Base-by-base conservation (phyloP, 2,888 invertebrate genomes). In the Lucinisca nassula region DNA sequence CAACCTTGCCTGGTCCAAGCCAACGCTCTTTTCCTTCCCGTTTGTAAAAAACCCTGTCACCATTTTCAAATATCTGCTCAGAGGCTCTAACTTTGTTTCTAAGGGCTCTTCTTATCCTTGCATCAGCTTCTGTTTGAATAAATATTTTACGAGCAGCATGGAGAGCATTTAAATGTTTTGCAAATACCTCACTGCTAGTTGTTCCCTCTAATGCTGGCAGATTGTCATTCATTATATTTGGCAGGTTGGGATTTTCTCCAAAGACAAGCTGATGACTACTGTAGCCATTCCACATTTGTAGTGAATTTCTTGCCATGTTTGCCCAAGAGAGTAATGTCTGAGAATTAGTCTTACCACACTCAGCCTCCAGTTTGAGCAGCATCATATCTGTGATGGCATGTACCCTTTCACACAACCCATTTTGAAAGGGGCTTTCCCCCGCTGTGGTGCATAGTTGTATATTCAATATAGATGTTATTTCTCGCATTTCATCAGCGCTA, bases 41-140 rank as follows among this genome's bases (percentile, higher is more conserved):
- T 67, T 92, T 91, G 77, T 75, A 90, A 10, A 92, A 88, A 8
- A 37, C 24, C 14, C 89, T 88, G 10, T 85, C 89, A 61, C 80
- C n/a, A n/a, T n/a, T 67, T 27, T 75, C 78, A 84, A 73, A 91
- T 8, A 51, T 35, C 79, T 89, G 81, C 78, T 89, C 91, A n/a
- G 87, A 37, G 24, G 83, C 84, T n/a, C 90, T 74, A 4, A 91
- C 77, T 73, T 90, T 88, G 1, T 38, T 21, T 14, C 84, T 24
- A 2, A 91, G 38, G 0, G 91, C 89, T 30, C 91, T 61, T 24
- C 88, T 58, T 21, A 89, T 88, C 30, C 88, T 81, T 74, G 87
- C 90, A 82, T 76, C 74, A 24, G 85, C 58, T 58, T 91, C 89
- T 30, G 86, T 74, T 45, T 85, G 40, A 45, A 89, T 89, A 45